Evolutionary conservation across 2,797 vertebrate genomes (phyloP).

Genomic region (Scleropages formosus): DNA sequence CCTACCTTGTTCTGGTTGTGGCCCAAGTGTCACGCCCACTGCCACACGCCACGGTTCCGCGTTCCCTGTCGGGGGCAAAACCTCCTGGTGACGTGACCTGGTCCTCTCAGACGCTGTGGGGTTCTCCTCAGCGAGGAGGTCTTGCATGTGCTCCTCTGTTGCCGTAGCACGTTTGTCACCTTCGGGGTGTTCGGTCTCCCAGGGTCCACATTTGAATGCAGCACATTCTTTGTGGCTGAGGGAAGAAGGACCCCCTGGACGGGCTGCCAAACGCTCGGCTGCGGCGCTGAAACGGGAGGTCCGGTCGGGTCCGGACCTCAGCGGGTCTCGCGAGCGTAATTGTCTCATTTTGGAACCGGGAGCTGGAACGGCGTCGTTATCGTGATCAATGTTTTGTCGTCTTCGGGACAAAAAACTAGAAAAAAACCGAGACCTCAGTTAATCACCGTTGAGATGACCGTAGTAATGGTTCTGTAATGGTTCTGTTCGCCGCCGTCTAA

Average conservation of each 20-base stretch:
- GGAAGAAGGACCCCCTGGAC: conserved; percentile 1
- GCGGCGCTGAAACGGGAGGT: not conserved
- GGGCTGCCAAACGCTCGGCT: not conserved
- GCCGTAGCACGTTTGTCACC: too few relatives aligned
- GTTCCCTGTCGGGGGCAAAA: too few relatives aligned
- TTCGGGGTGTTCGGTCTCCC: not conserved
- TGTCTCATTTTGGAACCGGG: not conserved
- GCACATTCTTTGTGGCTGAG: not conserved
- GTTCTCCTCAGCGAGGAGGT: too few relatives aligned
- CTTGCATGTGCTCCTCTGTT: too few relatives aligned
- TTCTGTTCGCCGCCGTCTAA: too few relatives aligned
- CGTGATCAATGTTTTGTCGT: not conserved
- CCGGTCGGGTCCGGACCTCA: not conserved
- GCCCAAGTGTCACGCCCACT: too few relatives aligned
- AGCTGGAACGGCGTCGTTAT: too few relatives aligned
- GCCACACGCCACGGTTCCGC: too few relatives aligned
- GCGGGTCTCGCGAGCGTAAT: too few relatives aligned
- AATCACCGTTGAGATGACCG: conserved; percentile 4
- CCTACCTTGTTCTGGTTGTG: too few relatives aligned
- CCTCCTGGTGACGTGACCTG: too few relatives aligned
- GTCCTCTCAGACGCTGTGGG: too few relatives aligned
- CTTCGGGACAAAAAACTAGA: conserved; percentile 1
- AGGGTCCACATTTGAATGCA: not conserved
- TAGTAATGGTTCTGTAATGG: not conserved
- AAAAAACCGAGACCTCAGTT: not conserved